A percentile compares a stretch with the other conserved stretches of the same genome.
phyloP scores from a whole-genome alignment of 2,888 invertebrate genomes.

The Acleris laterana region DNA sequence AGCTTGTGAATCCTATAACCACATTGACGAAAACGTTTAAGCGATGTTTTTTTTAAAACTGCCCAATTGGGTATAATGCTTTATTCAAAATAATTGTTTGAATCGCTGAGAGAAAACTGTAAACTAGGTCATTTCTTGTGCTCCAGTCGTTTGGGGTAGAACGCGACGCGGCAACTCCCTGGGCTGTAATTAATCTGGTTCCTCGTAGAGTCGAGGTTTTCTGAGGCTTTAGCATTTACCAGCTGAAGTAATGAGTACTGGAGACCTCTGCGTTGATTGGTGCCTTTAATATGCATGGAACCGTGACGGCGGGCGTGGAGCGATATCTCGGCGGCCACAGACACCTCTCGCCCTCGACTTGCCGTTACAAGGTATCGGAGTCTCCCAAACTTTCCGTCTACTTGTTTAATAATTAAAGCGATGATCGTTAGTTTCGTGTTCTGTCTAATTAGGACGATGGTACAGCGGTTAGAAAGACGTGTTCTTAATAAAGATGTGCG shows the following conservation, averaged over 20 bases:
- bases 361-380: slow-evolving; percentile 13
- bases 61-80: background rate
- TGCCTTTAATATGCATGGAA: slow-evolving; percentile 67
- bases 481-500: background rate
- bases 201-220: slow-evolving; percentile 43
- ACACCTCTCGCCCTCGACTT: slow-evolving; percentile 10
- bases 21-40: too few relatives aligned
- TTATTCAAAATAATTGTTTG: slow-evolving; percentile 17
- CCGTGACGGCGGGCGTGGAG: slow-evolving; percentile 43
- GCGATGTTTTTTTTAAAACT: too few relatives aligned
- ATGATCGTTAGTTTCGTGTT: slow-evolving; percentile 32
- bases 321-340: slow-evolving; percentile 22
- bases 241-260: slow-evolving; percentile 58
- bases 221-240: slow-evolving; percentile 51
- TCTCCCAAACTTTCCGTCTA: slow-evolving; percentile 41
- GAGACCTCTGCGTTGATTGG: slow-evolving; percentile 58
- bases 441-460: slow-evolving; percentile 42
- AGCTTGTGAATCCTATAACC: too few relatives aligned
- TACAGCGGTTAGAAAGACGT: slow-evolving; percentile 16
- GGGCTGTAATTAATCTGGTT: slow-evolving; percentile 65
- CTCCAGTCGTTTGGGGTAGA: slow-evolving; percentile 40
- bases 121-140: slow-evolving; percentile 45
- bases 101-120: slow-evolving; percentile 25
- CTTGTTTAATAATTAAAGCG: slow-evolving; percentile 40
- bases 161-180: slow-evolving; percentile 42